Base-by-base conservation (phyloP, 2,113 vertebrate species). In the Cyprinodon tularosa region DNA sequence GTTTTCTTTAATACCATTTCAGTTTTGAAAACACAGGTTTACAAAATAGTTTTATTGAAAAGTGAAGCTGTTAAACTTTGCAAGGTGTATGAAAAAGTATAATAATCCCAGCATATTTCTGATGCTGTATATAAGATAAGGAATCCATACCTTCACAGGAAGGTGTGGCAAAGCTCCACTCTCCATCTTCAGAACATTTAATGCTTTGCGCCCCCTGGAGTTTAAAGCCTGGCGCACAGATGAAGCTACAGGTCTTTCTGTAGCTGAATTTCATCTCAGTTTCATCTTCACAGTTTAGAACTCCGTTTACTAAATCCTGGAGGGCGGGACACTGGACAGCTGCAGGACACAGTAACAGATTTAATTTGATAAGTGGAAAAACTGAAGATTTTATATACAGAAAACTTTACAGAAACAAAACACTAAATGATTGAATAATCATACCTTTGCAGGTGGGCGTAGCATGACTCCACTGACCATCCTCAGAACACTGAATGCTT, bases 211-310 rank as follows among this genome's bases (percentile, higher is more conserved):
- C 95, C 71, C 86, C 67, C 29, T 91, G 87, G 12, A 40, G 62
- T 80, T 93, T n/a, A n/a, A n/a, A 95, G 4, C 95, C 94, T 0
- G 86, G 50, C 9, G 60, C 38, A 38, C 97, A 98, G 59, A 36
- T 62, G 13, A 97, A 96, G 3, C 11, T 60, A 59, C 97, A 97
- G 62, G 45, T 91, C 44, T 93, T 94, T 39, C 86, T 90, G 70
- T 93, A 96, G 59, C 91, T 91, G 82, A 92, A 95, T 38, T 17
- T 72, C 53, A 72, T 75, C 0, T 91, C 87, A 1, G 83, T 82
- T 48, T 95, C 91, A 0, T 71, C 82, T 20, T 74, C 91, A 87
- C 96, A 97, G 86, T 3, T 8, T 59, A 94, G 39, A 0, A 37
- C 10, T 7, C 93, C 94, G 13, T 90, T 87, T 14, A 88, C 77